phyloP scores from a whole-genome alignment of 2,888 invertebrate species.

The Stegana nigrithorax region DNA sequence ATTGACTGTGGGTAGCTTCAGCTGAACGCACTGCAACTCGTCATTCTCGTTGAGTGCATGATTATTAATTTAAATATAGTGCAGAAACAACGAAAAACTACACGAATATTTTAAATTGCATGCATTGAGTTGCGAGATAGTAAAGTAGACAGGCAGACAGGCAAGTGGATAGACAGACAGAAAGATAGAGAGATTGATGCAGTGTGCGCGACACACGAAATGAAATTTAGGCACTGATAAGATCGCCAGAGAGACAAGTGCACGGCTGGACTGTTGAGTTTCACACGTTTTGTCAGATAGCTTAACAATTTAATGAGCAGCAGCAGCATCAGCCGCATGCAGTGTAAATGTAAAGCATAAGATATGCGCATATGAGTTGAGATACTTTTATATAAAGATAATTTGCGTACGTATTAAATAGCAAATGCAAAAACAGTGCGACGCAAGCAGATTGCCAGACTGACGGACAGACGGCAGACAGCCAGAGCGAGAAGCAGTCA shows the following conservation, averaged over 20 bases:
- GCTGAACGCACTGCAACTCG: neutral
- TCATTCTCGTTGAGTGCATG: constrained; percentile 31
- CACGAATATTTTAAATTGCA: too few species aligned
- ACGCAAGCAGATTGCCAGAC: too few species aligned
- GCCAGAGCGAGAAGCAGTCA: neutral
- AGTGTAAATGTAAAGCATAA: constrained; percentile 33
- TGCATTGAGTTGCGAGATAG: too few species aligned
- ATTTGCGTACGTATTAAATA: neutral
- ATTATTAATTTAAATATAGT: constrained; percentile 54
- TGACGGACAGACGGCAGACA: neutral
- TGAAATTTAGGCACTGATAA: constrained; percentile 6
- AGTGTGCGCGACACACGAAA: neutral
- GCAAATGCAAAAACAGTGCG: neutral
- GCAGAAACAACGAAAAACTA: constrained; percentile 6
- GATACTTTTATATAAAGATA: constrained; percentile 8
- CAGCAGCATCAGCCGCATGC: too few species aligned
- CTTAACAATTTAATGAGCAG: constrained; percentile 9
- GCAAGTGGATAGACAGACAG: constrained; percentile 3
- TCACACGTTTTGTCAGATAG: constrained; percentile 19
- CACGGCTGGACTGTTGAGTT: neutral
- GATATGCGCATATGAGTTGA: constrained; percentile 38
- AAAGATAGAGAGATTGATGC: neutral
- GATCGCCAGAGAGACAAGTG: constrained; percentile 39
- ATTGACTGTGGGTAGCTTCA: too few species aligned
- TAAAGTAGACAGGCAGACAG: constrained; percentile 24